These are phyloP conservation scores for Arctia plantaginis DNA, from an alignment of 2,888 invertebrate genomes.

Conservation along the genomic window DNA sequence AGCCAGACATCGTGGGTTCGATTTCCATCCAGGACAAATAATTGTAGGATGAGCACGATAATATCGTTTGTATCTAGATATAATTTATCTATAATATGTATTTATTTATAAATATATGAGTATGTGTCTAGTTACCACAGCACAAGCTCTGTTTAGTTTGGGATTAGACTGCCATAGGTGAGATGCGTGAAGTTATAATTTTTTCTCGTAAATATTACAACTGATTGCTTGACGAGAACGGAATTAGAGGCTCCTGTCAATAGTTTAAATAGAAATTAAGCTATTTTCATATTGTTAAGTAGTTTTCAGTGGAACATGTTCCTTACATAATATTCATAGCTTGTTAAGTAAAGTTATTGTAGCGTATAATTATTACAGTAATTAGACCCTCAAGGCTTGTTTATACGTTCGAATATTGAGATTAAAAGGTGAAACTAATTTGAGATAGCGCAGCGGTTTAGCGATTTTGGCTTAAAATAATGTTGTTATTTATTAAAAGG, in stretches of 20 bases:
- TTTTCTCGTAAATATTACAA: neutral
- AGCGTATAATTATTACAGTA: neutral
- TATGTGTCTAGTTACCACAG: too few relatives aligned
- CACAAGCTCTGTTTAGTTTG: too few relatives aligned
- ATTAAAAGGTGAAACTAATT: neutral
- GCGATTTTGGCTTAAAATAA: neutral
- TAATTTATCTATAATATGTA: too few relatives aligned
- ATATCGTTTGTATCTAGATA: too few relatives aligned
- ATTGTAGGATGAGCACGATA: too few relatives aligned
- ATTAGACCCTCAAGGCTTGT: neutral
- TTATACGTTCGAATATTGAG: neutral
- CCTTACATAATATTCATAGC: neutral
- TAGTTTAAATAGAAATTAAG: neutral
- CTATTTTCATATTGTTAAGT: neutral
- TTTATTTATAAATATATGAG: too few relatives aligned
- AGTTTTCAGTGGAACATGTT: neutral
- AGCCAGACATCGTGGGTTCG: too few relatives aligned
- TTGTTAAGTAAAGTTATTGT: neutral
- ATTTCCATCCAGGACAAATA: too few relatives aligned
- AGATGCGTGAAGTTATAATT: too few relatives aligned
- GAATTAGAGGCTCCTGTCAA: neutral
- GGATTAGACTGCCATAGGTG: too few relatives aligned
- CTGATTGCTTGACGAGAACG: neutral
- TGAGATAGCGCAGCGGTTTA: neutral
- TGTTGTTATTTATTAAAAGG: neutral